Percentiles rank a stretch among this genome's conserved stretches.
phyloP scores from a whole-genome alignment of 2,797 vertebrate genomes.

The Semotilus atromaculatus region DNA sequence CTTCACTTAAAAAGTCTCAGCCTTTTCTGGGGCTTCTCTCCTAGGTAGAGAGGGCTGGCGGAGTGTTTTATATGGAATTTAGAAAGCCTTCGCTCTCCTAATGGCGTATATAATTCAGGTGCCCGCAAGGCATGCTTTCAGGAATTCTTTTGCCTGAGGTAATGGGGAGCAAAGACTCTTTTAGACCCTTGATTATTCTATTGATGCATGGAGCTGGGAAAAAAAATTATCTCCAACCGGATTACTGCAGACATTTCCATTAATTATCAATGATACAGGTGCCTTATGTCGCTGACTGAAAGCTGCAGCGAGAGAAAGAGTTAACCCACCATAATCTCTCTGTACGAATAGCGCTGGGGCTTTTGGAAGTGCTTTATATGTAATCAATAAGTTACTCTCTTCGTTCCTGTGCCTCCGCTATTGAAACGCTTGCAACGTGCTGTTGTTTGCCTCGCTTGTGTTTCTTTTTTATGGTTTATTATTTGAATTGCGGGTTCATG shows the following conservation, averaged over 20 bases:
- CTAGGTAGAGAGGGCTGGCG: slow-evolving; percentile 83
- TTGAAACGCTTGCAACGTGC: slow-evolving; percentile 81
- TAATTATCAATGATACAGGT: slow-evolving; percentile 98
- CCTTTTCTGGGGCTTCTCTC: slow-evolving; percentile 77
- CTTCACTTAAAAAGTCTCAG: slow-evolving; percentile 86
- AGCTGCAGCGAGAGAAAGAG: slow-evolving; percentile 68
- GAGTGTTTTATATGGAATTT: slow-evolving; percentile 92
- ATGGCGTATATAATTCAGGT: slow-evolving; percentile 99
- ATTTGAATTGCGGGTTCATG: slow-evolving; percentile 76
- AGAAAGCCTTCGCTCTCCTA: slow-evolving; percentile 93
- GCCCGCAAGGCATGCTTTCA: slow-evolving; percentile 99
- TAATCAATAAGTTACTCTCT: slow-evolving; percentile 90
- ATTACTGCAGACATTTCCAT: slow-evolving; percentile 99
- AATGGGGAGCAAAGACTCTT: slow-evolving; percentile 98
- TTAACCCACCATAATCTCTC: slow-evolving; percentile 75
- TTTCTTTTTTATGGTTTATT: slow-evolving; percentile 93
- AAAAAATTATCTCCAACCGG: slow-evolving; percentile 94
- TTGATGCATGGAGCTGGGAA: slow-evolving; percentile 96
- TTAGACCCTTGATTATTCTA: slow-evolving; percentile 99
- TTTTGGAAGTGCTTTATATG: slow-evolving; percentile 88
- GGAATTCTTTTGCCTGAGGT: slow-evolving; percentile 99
- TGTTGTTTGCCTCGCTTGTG: slow-evolving; percentile 89
- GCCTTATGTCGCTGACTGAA: slow-evolving; percentile 83
- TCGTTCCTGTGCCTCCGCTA: slow-evolving; percentile 79
- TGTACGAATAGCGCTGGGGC: slow-evolving; percentile 76